Percentiles rank a stretch among this genome's conserved stretches.
phyloP scores from a whole-genome alignment of 1,140 invertebrate genomes.

The Paralvinella palmiformis region DNA sequence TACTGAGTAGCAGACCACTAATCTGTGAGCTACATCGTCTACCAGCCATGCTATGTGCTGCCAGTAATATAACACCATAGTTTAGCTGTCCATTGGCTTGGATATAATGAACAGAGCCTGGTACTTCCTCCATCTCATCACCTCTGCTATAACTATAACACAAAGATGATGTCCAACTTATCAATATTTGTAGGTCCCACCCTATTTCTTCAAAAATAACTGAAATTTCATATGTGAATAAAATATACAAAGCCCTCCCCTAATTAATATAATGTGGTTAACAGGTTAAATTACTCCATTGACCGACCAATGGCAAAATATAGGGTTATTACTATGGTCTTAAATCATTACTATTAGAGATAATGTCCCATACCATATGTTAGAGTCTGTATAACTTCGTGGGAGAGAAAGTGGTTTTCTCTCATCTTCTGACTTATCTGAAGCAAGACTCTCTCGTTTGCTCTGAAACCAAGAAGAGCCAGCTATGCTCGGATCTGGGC shows the following conservation, averaged over 20 bases:
- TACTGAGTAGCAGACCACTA: conserved; percentile 81
- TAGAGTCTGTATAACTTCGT: conserved; percentile 88
- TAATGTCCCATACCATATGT: too few species aligned
- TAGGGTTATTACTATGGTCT: too few species aligned
- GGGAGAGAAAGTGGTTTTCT: conserved; percentile 22
- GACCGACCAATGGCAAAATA: too few species aligned
- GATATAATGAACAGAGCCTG: conserved; percentile 86
- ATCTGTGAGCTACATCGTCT: conserved; percentile 72
- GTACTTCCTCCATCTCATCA: conserved; percentile 27
- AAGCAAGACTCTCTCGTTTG: not conserved
- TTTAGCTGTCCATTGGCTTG: conserved; percentile 91
- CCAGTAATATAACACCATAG: conserved; percentile 79
- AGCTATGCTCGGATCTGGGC: conserved; percentile 23
- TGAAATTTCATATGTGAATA: too few species aligned
- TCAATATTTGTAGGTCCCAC: too few species aligned
- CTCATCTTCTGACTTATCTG: not conserved
- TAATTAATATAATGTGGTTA: too few species aligned
- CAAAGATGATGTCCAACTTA: too few species aligned
- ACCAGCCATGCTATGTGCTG: conserved; percentile 72
- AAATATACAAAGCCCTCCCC: too few species aligned
- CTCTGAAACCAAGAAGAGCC: not conserved
- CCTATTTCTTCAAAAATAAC: too few species aligned
- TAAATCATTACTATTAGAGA: too few species aligned
- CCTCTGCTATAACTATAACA: conserved; percentile 61
- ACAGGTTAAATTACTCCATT: too few species aligned